phyloP scores from a whole-genome alignment of 2,888 invertebrate genomes.

The Chaitophorus viminalis region DNA sequence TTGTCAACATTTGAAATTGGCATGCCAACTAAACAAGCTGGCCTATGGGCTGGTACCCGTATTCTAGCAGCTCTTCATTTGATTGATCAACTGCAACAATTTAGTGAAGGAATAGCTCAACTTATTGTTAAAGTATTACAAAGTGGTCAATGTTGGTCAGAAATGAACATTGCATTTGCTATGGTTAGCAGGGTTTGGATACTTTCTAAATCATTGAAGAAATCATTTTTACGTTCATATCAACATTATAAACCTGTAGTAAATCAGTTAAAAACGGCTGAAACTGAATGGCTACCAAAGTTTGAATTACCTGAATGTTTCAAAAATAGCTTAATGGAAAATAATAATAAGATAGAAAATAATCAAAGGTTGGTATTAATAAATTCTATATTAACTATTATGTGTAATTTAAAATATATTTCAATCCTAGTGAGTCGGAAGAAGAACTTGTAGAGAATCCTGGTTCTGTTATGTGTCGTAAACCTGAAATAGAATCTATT shows the following conservation, averaged over 20 bases:
- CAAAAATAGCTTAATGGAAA: conserved; percentile 4
- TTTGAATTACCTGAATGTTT: conserved; percentile 20
- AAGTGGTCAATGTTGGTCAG: conserved; percentile 53
- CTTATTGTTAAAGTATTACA: conserved; percentile 43
- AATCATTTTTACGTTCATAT: conserved; percentile 22
- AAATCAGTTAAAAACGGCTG: conserved; percentile 26
- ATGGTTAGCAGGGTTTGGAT: conserved; percentile 59
- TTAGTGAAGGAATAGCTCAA: conserved; percentile 34
- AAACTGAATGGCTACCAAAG: conserved; percentile 21
- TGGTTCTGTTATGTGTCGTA: conserved; percentile 50
- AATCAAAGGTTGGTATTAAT: conserved; percentile 14
- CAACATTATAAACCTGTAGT: conserved; percentile 17
- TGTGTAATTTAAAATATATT: not conserved
- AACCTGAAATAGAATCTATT: conserved; percentile 12
- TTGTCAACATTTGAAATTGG: conserved; percentile 36
- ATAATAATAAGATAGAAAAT: not conserved
- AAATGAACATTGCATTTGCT: conserved; percentile 55
- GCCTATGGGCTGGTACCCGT: conserved; percentile 40
- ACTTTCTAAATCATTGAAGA: conserved; percentile 36
- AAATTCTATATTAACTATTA: not conserved
- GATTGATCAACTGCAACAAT: conserved; percentile 16
- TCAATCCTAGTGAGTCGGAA: conserved; percentile 15
- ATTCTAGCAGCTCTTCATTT: conserved; percentile 29
- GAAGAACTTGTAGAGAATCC: conserved; percentile 29
- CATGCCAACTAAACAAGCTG: conserved; percentile 41